These are phyloP conservation scores for Leptinotarsa tumamoca DNA, from an alignment of 2,888 invertebrate genomes.

Conservation along the genomic window DNA sequence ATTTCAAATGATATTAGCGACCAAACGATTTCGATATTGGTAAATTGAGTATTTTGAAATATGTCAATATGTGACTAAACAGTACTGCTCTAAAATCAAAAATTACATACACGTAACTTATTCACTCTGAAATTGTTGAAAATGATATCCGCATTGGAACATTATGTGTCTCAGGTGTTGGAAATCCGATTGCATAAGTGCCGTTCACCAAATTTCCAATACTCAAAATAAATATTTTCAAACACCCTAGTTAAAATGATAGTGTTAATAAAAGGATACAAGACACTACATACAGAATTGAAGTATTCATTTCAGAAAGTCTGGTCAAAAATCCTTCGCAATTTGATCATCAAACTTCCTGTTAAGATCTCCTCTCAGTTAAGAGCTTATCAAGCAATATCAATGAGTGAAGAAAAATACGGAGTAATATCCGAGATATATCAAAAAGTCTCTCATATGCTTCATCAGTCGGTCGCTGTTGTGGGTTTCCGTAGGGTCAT, in stretches of 20 bases:
- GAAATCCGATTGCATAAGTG: no score
- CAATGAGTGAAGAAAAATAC: slow-evolving; percentile 92
- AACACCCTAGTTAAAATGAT: background rate
- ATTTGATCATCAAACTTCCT: slow-evolving; percentile 76
- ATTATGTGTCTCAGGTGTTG: no score
- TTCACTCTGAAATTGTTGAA: no score
- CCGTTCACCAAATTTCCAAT: no score
- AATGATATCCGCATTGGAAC: no score
- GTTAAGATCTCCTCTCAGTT: slow-evolving; percentile 84
- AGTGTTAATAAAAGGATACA: background rate
- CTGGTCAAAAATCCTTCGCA: slow-evolving; percentile 62
- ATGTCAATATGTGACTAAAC: no score
- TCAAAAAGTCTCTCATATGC: slow-evolving; percentile 87
- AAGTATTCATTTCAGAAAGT: slow-evolving; percentile 58
- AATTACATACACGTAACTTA: no score
- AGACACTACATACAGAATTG: background rate
- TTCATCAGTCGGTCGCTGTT: slow-evolving; percentile 88
- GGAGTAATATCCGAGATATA: slow-evolving; percentile 89
- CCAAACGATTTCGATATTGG: no score
- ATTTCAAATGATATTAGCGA: no score
- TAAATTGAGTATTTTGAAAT: no score
- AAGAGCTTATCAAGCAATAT: slow-evolving; percentile 85
- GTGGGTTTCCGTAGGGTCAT: slow-evolving; percentile 95
- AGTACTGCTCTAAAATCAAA: no score
- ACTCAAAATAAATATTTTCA: background rate